Conservation (phyloP, 2,797 vertebrate genomes). For the Acanthiza pusilla region DNA sequence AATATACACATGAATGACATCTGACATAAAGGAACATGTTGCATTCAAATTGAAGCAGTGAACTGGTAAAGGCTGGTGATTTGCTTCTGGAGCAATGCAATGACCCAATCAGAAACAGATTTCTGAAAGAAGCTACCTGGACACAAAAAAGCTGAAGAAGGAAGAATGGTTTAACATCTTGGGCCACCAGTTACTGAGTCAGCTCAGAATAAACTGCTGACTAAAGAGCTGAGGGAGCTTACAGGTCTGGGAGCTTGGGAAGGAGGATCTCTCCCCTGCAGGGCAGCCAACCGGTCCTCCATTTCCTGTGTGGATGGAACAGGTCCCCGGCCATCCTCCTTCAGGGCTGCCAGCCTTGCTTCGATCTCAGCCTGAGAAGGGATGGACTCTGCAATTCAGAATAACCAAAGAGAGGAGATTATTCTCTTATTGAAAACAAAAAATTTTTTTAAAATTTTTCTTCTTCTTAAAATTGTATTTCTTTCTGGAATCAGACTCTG, state of each 20-base stretch:
- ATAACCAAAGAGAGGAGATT: not conserved
- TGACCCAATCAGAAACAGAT: not conserved
- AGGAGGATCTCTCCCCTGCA: conserved; percentile 80
- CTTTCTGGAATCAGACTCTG: not conserved
- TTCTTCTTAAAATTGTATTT: not conserved
- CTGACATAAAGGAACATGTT: not conserved
- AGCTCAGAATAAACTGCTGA: not conserved
- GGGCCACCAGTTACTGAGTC: not conserved
- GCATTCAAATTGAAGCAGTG: not conserved
- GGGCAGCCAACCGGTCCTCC: conserved; percentile 85
- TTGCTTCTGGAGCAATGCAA: not conserved
- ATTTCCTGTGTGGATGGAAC: conserved; percentile 84
- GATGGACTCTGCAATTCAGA: conserved; percentile 78
- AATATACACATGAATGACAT: not conserved
- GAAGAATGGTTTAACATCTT: not conserved
- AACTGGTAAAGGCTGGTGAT: not conserved
- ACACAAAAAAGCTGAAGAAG: not conserved
- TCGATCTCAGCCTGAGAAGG: conserved; percentile 90
- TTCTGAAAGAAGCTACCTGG: not conserved
- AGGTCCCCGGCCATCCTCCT: conserved; percentile 70
- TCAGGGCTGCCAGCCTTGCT: conserved; percentile 86
- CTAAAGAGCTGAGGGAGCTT: conserved; percentile 13
- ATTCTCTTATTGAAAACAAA: not conserved
- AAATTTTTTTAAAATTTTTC: too few species aligned
- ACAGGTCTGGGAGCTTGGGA: conserved; percentile 80